Base-by-base conservation (phyloP, 1,140 invertebrate genomes). In the Dufourea novaeangliae region DNA sequence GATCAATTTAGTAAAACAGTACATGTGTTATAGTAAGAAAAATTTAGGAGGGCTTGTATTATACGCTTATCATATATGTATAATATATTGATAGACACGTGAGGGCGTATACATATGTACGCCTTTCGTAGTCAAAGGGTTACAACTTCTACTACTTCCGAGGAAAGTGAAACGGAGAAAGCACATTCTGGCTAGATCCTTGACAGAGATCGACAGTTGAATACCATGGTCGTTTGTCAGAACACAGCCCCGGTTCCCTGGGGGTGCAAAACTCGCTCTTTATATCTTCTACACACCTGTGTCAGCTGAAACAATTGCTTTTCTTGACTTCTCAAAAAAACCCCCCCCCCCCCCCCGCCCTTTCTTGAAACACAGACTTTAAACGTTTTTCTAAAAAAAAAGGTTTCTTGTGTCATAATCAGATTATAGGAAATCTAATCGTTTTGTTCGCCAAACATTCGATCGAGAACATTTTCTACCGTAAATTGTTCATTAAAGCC, bases 281-380 rank as follows among this genome's bases (percentile, higher is more conserved):
- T 76, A 85, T 79, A 62, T 67, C 59, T 57, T 62, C 61, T 68
- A 85, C 72, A 82, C 80, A 56, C 63, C 50, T 78, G 79, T 82
- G 77, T 85, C 79, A 86, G 46, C 56, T 46, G n/a, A 37, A 73
- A 68, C 37, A 71, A 67, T 81, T 62, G 63, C 62, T 57, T 59
- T 17, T 34, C 56, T 32, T 8, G 29, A 52, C 22, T 22, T 52
- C 7, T 52, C 44, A 14, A 12, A 14, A 14, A 14, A 14, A 41
- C 17, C 11, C 10, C 8, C 41, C 41, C 17, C 41, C 10, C 39
- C 39, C 39, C 39, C 11, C 12, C 39, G 39, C 11, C 0, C 39
- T 12, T 5, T 50, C 62, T 20, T 25, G 37, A 69, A 29, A 29
- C 11, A 1, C 25, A 0, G 29, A 41, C 52, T 69, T 6, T 8